These are phyloP conservation scores for Heteropelma amictum DNA, from an alignment of 2,888 invertebrate genomes.

Conservation along the genomic window DNA sequence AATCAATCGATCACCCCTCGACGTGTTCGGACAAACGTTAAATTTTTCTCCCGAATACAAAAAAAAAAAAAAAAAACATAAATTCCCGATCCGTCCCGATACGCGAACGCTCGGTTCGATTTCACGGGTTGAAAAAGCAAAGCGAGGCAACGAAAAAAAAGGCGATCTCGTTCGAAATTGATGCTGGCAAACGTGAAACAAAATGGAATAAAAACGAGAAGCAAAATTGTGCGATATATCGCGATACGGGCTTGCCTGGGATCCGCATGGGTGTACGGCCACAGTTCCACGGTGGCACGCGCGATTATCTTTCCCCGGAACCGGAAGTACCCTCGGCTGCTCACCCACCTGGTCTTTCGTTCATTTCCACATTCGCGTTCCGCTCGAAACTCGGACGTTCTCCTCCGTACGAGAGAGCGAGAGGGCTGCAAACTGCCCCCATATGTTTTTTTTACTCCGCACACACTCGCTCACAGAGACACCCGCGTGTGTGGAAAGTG, in stretches of 20 bases:
- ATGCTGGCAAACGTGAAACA: neutral
- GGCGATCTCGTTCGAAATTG: too few relatives aligned
- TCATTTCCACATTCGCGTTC: constrained; percentile 44
- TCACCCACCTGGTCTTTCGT: constrained; percentile 74
- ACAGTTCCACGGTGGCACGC: constrained; percentile 60
- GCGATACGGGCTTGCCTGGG: constrained; percentile 19
- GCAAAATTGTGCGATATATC: neutral
- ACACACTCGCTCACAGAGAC: neutral
- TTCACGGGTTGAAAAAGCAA: too few relatives aligned
- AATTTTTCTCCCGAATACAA: too few relatives aligned
- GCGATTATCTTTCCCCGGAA: constrained; percentile 76
- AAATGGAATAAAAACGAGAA: neutral
- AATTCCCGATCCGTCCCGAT: too few relatives aligned
- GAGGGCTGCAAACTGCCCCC: constrained; percentile 22
- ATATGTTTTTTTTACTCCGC: constrained; percentile 35
- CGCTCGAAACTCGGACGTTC: constrained; percentile 35
- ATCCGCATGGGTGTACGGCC: constrained; percentile 13
- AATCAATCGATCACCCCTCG: too few relatives aligned
- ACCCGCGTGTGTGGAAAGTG: neutral
- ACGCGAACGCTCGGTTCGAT: too few relatives aligned
- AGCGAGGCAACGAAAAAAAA: too few relatives aligned
- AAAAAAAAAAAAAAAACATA: too few relatives aligned
- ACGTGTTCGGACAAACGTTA: too few relatives aligned
- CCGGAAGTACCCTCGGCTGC: constrained; percentile 76
- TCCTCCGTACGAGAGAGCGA: constrained; percentile 18